Evolutionary conservation across 1,140 invertebrate species (phyloP).

Genomic region (Andricus grossulariae): DNA sequence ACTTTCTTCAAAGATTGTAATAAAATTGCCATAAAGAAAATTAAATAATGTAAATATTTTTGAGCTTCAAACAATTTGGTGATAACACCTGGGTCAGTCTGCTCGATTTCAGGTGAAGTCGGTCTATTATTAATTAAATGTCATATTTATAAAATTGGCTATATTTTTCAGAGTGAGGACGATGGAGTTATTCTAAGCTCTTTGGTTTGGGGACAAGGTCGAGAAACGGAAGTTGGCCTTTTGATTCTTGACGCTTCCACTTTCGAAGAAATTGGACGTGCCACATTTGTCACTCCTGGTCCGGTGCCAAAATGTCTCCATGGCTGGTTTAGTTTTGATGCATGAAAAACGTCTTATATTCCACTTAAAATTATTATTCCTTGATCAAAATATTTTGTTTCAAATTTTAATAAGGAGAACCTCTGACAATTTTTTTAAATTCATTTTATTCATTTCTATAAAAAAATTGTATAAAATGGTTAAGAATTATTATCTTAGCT

Average conservation of each 20-base stretch:
- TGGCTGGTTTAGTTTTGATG: slow-evolving; percentile 81
- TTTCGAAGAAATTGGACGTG: slow-evolving; percentile 82
- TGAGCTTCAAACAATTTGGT: no score
- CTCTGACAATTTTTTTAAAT: no score
- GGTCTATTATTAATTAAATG: slow-evolving; percentile 18
- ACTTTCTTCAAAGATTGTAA: no score
- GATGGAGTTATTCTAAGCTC: slow-evolving; percentile 85
- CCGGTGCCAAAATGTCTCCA: slow-evolving; percentile 88
- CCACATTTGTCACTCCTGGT: slow-evolving; percentile 81
- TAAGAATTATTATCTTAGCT: no score
- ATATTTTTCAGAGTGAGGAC: slow-evolving; percentile 80
- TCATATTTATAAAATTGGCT: background rate
- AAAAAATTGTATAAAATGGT: no score
- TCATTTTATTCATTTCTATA: no score
- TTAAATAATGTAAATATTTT: no score
- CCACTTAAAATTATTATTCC: background rate
- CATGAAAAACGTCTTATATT: slow-evolving; percentile 40
- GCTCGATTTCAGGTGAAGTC: no score
- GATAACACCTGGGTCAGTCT: no score
- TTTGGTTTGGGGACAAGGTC: slow-evolving; percentile 80
- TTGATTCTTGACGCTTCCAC: slow-evolving; percentile 83
- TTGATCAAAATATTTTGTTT: background rate
- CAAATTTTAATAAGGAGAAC: no score
- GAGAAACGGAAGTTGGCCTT: slow-evolving; percentile 80
- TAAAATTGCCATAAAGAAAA: no score